phyloP scores from a whole-genome alignment of 30 jellyfish, hydroid and myxozoan species.

The Phacellophora camtschatica region DNA sequence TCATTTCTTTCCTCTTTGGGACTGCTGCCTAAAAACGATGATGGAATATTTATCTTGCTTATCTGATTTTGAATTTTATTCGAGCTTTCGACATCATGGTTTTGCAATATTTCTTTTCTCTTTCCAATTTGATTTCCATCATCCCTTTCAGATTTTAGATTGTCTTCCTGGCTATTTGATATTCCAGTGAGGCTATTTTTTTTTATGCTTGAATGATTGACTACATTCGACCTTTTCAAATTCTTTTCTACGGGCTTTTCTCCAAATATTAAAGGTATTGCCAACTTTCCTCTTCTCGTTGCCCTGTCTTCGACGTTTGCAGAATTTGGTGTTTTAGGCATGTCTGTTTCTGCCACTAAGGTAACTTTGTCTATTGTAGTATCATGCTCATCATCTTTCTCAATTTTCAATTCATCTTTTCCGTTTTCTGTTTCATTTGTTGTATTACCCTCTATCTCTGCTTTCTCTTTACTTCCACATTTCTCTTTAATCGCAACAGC shows the following conservation, averaged over 20 bases:
- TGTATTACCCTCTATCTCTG: background rate
- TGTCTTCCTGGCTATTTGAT: too few relatives aligned
- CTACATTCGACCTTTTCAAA: too few relatives aligned
- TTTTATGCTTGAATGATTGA: too few relatives aligned
- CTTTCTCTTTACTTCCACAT: background rate
- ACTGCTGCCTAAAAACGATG: background rate
- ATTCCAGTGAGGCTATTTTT: too few relatives aligned
- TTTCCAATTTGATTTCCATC: too few relatives aligned
- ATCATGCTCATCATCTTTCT: background rate
- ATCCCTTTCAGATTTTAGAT: too few relatives aligned
- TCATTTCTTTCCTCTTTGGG: background rate
- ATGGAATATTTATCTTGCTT: background rate
- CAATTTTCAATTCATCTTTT: background rate
- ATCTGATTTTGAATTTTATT: too few relatives aligned
- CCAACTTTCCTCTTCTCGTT: background rate
- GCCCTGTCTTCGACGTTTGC: background rate
- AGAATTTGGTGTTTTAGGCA: background rate
- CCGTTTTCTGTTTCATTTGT: background rate
- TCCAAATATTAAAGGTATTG: slow-evolving; percentile 22
- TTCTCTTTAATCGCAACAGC: slow-evolving; percentile 40
- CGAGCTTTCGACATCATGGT: too few relatives aligned
- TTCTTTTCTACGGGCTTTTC: too few relatives aligned
- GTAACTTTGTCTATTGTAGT: background rate
- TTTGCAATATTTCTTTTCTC: too few relatives aligned
- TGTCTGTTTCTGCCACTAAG: background rate